phyloP scores from a whole-genome alignment of 2,888 invertebrate species.

The Sinhomidia bicolor region DNA sequence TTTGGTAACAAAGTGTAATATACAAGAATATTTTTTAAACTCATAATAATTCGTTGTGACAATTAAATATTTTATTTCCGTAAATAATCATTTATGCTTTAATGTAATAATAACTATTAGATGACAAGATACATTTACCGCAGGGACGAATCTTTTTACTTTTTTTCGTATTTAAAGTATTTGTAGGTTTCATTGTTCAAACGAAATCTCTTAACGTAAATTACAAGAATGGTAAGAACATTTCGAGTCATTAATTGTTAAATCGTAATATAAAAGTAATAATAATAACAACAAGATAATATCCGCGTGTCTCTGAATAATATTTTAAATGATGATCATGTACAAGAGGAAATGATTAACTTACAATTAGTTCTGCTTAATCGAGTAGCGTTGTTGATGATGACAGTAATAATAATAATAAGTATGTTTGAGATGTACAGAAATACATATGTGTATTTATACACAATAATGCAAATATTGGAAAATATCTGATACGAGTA shows the following conservation, averaged over 20 bases:
- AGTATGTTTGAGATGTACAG: neutral
- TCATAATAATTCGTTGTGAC: neutral
- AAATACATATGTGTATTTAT: neutral
- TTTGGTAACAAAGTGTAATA: slow-evolving; percentile 11
- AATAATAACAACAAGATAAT: slow-evolving; percentile 20
- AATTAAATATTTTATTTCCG: neutral
- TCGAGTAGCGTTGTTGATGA: neutral
- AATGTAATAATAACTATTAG: neutral
- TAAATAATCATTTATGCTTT: neutral
- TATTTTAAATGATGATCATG: neutral
- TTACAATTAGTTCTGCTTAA: neutral
- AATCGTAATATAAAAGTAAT: neutral
- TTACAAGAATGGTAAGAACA: neutral
- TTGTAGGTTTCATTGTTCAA: neutral
- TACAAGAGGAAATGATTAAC: neutral
- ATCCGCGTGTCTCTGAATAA: neutral
- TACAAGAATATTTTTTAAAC: neutral
- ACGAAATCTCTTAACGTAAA: neutral
- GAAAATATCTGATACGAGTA: slow-evolving; percentile 1
- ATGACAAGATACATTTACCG: slow-evolving; percentile 7
- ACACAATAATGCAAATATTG: slow-evolving; percentile 32
- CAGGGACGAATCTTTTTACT: neutral
- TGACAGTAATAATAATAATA: neutral
- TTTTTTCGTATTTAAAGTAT: neutral
- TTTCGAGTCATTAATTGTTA: neutral